Evolutionary conservation across 2,113 vertebrate genomes (phyloP), one percentile per base, ranked within the genome.

Genomic region (Numenius arquata): DNA sequence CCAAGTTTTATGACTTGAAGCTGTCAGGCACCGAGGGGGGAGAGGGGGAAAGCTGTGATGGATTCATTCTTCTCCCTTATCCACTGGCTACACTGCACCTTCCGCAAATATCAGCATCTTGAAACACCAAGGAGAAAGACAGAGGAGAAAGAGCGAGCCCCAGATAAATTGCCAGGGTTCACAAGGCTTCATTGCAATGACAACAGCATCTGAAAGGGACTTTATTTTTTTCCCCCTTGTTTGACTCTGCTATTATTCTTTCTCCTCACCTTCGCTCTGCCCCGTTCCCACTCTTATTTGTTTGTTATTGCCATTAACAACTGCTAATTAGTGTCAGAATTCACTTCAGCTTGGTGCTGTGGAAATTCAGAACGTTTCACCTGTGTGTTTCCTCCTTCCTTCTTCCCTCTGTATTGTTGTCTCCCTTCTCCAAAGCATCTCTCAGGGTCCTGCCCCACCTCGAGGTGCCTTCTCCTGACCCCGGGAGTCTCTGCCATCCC

Each of bases 11-110:
- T 81, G 88, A 15, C 90, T 80, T 18, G 15, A 62, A 88, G 75
- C 63, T 96, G 95, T 71, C 94, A 74, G 70, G 41, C 11, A 21
- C 13, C 0, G 1, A 22, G 17, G 20, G 27, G 38, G 30, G 27
- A 34, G 32, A 38, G 5, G 47, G 56, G 45, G 78, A 52, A 68
- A 68, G 80, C 43, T 0, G 10, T 85, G 90, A 90, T 74, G 79
- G 88, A 76, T 94, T 94, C 70, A 67, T 97, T 87, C 85, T 76
- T 87, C 61, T 82, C 85, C 56, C 89, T 95, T 93, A 93, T 89
- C 95, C 94, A 4, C 73, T 38, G 59, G 59, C 79, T 84, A 15
- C 88, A 67, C 70, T 63, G 75, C 63, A 7, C 76, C 86, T 93
- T 89, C 83, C 2, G 36, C 77, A 95, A 96, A 95, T 70, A 71